A percentile compares a stretch with the other conserved stretches of the same genome.
Evolutionary conservation across 2,113 vertebrate genomes (phyloP).

Genomic region (Hiodon alosoides): DNA sequence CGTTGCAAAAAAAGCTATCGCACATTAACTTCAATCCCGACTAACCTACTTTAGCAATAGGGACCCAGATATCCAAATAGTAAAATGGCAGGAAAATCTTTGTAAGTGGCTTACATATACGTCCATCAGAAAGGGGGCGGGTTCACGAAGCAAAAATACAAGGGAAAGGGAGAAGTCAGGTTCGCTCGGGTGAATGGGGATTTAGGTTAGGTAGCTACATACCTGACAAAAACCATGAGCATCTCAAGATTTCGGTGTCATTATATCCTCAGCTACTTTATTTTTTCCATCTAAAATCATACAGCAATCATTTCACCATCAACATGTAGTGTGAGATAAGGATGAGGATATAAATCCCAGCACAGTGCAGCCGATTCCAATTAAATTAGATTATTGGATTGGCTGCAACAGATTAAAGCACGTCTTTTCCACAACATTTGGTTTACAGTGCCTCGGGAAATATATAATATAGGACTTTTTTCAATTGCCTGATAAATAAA

Average conservation of each 20-base stretch:
- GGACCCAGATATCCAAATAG: not conserved
- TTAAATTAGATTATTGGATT: conserved; percentile 33
- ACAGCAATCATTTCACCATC: not conserved
- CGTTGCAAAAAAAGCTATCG: not conserved
- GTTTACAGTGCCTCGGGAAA: conserved; percentile 7
- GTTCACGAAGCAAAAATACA: conserved; percentile 44
- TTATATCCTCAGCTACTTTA: not conserved
- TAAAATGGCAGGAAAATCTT: not conserved
- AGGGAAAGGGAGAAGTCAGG: conserved; percentile 40
- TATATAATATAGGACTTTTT: not conserved
- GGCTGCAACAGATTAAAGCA: conserved; percentile 30
- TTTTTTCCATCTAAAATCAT: not conserved
- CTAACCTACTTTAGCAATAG: conserved; percentile 12
- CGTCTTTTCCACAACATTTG: conserved; percentile 14
- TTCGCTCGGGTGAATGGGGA: not conserved
- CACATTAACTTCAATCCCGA: not conserved
- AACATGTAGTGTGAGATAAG: conserved; percentile 9
- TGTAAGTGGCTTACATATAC: conserved; percentile 29
- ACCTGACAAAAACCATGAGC: not conserved
- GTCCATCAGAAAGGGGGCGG: conserved; percentile 46
- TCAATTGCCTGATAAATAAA: conserved; percentile 5
- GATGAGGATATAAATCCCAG: conserved; percentile 9
- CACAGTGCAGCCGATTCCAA: conserved; percentile 25
- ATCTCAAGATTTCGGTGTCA: conserved; percentile 20
- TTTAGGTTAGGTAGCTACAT: conserved; percentile 13